phyloP scores from a whole-genome alignment of 2,797 vertebrate genomes.

The Trachops cirrhosus region DNA sequence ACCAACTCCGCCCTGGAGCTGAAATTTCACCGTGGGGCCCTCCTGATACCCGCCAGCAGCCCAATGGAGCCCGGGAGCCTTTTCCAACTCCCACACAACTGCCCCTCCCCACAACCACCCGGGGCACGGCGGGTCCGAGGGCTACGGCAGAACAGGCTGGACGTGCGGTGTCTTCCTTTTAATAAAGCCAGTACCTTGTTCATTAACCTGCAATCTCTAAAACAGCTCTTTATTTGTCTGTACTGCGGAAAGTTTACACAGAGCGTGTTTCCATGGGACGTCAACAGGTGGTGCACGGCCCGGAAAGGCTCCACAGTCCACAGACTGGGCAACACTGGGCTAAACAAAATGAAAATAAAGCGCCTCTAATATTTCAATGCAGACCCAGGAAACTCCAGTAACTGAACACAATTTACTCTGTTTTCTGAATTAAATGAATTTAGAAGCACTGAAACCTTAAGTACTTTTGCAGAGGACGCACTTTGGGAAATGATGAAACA shows the following conservation, averaged over 20 bases:
- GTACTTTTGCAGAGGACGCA: neutral
- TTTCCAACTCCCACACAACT: neutral
- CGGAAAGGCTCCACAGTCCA: neutral
- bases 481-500: neutral
- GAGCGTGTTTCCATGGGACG: neutral
- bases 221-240: neutral
- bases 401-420: neutral
- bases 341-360: neutral
- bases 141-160: neutral
- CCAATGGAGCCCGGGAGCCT: neutral
- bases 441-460: neutral
- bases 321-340: neutral
- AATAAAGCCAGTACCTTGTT: neutral
- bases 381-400: neutral
- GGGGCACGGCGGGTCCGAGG: neutral
- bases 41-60: neutral
- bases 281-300: neutral
- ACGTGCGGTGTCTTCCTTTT: neutral
- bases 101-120: neutral
- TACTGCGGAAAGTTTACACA: neutral
- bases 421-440: neutral
- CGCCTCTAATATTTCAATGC: neutral
- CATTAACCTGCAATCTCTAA: neutral
- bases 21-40: slow-evolving; percentile 35
- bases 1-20: neutral